phyloP scores from a whole-genome alignment of 2,113 vertebrate species.

The Megaceryle torquata region DNA sequence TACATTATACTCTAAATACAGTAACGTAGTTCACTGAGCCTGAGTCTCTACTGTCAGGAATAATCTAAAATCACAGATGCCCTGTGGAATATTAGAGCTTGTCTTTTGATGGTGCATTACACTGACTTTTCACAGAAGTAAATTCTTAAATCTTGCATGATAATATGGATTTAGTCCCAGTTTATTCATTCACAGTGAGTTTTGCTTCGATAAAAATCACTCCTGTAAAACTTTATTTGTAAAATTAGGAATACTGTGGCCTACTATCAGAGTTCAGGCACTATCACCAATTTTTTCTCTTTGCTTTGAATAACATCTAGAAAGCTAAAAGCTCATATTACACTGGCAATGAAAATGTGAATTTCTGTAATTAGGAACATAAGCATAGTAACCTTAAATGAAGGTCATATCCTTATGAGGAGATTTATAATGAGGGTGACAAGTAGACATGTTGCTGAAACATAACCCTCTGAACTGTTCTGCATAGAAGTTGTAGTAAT shows the following conservation, averaged over 20 bases:
- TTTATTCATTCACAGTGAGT: not conserved
- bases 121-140: not conserved
- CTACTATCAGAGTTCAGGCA: not conserved
- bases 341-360: not conserved
- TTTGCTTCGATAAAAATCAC: not conserved
- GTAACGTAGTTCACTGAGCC: not conserved
- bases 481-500: not conserved
- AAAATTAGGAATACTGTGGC: not conserved
- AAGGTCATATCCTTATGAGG: not conserved
- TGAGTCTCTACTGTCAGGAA: not conserved
- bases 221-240: not conserved
- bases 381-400: not conserved
- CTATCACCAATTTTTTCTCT: not conserved
- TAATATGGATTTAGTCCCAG: not conserved
- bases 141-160: not conserved
- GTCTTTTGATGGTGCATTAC: not conserved
- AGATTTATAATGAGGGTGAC: not conserved
- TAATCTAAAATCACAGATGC: not conserved
- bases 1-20: not conserved
- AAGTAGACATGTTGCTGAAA: not conserved
- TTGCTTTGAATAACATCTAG: not conserved
- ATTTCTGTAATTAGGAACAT: not conserved
- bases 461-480: slow-evolving; percentile 9
- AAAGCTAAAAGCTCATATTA: not conserved
- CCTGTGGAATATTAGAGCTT: not conserved